Evolutionary conservation across 1,140 invertebrate genomes (phyloP).

Genomic region (Cylas formicarius): DNA sequence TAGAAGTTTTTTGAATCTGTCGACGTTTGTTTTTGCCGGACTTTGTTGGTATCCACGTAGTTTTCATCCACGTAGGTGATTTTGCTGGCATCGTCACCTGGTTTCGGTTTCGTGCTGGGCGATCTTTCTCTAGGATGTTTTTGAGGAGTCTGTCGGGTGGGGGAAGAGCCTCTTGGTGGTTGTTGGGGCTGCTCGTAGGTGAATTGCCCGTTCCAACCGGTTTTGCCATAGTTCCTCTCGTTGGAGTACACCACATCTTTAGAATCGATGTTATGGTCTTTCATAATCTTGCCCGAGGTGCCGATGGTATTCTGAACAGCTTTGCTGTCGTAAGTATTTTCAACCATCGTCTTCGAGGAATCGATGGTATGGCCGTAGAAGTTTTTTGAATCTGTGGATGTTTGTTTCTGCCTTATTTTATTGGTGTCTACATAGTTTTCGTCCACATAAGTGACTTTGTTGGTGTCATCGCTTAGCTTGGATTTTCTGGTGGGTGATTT

Average conservation of each 20-base stretch:
- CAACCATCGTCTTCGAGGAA: constrained; percentile 26
- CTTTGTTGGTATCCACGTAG: constrained; percentile 22
- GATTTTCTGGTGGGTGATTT: constrained; percentile 3
- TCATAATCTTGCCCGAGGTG: constrained; percentile 31
- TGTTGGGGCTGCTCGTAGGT: constrained; percentile 27
- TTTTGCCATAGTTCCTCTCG: constrained; percentile 37
- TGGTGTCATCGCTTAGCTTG: neutral
- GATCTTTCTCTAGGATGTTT: neutral
- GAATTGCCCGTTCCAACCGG: constrained; percentile 39
- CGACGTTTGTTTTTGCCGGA: constrained; percentile 15
- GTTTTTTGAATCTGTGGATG: constrained; percentile 28
- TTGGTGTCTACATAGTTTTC: constrained; percentile 28
- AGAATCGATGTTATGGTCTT: constrained; percentile 28
- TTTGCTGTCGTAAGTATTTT: constrained; percentile 34
- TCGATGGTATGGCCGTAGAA: constrained; percentile 35
- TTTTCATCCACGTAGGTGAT: constrained; percentile 19
- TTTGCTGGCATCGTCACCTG: neutral
- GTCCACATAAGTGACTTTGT: constrained; percentile 21
- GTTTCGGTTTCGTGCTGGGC: neutral
- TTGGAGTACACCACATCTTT: constrained; percentile 37
- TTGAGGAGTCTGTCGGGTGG: neutral
- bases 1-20: constrained; percentile 30
- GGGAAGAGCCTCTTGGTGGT: constrained; percentile 9
- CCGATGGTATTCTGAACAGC: constrained; percentile 37
- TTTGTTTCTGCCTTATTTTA: constrained; percentile 27